phyloP scores from a whole-genome alignment of 2,113 vertebrate species.

The Aegithalos caudatus region DNA sequence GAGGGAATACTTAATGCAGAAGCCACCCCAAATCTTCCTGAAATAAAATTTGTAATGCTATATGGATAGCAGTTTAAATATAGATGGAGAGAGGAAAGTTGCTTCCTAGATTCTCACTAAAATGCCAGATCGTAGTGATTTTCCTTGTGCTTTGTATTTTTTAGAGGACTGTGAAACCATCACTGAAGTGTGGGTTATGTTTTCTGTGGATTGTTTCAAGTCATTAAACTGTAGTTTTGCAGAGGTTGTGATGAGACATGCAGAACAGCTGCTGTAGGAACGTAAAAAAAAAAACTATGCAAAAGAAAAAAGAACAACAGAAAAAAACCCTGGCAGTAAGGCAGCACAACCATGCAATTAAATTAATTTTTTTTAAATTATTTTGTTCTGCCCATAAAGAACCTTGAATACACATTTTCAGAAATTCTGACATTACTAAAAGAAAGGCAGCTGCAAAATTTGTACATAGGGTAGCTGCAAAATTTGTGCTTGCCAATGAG shows the following conservation, averaged over 20 bases:
- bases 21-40: not conserved
- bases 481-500: not conserved
- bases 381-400: not conserved
- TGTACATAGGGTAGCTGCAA: not conserved
- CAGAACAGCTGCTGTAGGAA: not conserved
- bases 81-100: not conserved
- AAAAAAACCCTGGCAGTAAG: not conserved
- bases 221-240: not conserved
- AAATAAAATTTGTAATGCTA: not conserved
- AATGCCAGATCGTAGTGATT: not conserved
- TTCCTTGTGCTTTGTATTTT: not conserved
- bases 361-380: accelerated
- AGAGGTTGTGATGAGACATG: not conserved
- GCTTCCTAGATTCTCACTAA: not conserved
- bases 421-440: not conserved
- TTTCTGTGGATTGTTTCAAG: not conserved
- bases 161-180: not conserved
- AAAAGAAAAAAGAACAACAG: not conserved
- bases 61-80: not conserved
- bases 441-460: not conserved
- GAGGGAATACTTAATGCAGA: not conserved
- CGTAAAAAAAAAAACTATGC: not conserved
- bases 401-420: not conserved
- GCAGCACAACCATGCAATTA: not conserved
- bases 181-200: not conserved